Evolutionary conservation across 2,888 invertebrate species (phyloP).

Genomic region (Loripinus fragilis): DNA sequence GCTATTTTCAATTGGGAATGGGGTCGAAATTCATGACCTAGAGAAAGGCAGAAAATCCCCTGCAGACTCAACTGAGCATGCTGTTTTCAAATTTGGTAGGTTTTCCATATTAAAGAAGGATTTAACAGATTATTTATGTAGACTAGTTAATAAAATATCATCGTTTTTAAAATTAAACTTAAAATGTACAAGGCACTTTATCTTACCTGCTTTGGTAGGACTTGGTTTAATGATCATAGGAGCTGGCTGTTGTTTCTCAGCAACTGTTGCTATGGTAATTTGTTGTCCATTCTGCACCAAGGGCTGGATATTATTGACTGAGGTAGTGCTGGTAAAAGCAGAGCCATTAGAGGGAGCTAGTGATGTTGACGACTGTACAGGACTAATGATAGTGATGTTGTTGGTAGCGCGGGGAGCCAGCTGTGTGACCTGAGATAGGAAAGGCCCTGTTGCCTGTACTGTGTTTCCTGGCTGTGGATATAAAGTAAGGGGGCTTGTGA

Average conservation of each 20-base stretch:
- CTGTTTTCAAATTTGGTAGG: too few relatives aligned
- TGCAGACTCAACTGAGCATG: too few relatives aligned
- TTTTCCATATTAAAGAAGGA: too few relatives aligned
- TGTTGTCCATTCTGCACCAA: constrained; percentile 58
- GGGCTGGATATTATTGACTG: constrained; percentile 57
- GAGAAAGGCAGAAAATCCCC: too few relatives aligned
- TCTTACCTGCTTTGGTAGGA: constrained; percentile 75
- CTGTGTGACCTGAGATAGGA: constrained; percentile 68
- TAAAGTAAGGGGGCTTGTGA: too few relatives aligned
- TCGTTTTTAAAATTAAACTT: too few relatives aligned
- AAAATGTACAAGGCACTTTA: too few relatives aligned
- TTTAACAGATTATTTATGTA: too few relatives aligned
- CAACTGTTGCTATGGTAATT: constrained; percentile 64
- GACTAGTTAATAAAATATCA: too few relatives aligned
- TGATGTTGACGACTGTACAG: constrained; percentile 62
- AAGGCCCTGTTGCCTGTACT: constrained; percentile 65
- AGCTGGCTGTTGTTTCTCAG: constrained; percentile 55
- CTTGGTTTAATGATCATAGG: constrained; percentile 67
- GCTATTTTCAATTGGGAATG: too few relatives aligned
- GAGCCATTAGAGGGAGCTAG: constrained; percentile 63
- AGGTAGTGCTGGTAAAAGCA: constrained; percentile 58
- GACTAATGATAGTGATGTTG: constrained; percentile 68
- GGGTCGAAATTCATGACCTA: too few relatives aligned
- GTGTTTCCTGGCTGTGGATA: constrained; percentile 53
- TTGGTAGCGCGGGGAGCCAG: constrained; percentile 60